Conservation (phyloP, 2,797 vertebrate species). For the Sciurus vulgaris region DNA sequence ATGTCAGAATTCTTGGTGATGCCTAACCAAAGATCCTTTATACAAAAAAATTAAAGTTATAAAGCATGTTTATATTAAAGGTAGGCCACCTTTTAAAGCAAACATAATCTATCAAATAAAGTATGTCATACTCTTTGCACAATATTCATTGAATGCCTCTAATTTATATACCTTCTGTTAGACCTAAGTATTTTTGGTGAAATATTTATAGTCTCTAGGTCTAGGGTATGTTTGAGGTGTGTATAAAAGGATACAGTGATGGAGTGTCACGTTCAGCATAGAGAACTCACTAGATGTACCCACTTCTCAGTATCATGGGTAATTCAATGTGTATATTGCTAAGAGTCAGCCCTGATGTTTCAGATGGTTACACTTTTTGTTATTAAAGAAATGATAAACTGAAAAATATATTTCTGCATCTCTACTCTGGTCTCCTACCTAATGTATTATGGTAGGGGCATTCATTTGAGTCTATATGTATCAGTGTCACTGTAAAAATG, state of each 20-base stretch:
- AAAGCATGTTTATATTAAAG: slow-evolving; percentile 40
- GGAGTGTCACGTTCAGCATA: not conserved
- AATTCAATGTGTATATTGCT: not conserved
- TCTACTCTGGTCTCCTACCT: slow-evolving; percentile 3
- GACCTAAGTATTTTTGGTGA: not conserved
- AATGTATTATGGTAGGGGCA: not conserved
- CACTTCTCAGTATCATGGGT: not conserved
- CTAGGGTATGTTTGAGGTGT: not conserved
- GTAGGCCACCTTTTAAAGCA: slow-evolving; percentile 32
- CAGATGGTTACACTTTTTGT: slow-evolving; percentile 25
- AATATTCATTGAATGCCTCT: slow-evolving; percentile 25
- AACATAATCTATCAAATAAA: slow-evolving; percentile 35
- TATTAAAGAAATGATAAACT: slow-evolving; percentile 50
- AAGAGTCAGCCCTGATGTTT: not conserved
- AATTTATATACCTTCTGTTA: slow-evolving; percentile 39
- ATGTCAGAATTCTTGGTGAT: slow-evolving; percentile 35
- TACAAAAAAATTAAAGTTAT: slow-evolving; percentile 42
- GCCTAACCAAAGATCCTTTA: slow-evolving; percentile 36
- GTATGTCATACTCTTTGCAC: not conserved
- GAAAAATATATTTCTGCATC: not conserved
- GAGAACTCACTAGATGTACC: not conserved
- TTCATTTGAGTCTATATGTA: slow-evolving; percentile 12
- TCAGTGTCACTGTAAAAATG: not conserved
- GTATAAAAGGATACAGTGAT: not conserved
- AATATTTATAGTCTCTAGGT: not conserved